Percentiles rank a stretch among this genome's conserved stretches.
phyloP scores from a whole-genome alignment of 64 coral and sea anemone genomes.

The Pocillopora verrucosa region DNA sequence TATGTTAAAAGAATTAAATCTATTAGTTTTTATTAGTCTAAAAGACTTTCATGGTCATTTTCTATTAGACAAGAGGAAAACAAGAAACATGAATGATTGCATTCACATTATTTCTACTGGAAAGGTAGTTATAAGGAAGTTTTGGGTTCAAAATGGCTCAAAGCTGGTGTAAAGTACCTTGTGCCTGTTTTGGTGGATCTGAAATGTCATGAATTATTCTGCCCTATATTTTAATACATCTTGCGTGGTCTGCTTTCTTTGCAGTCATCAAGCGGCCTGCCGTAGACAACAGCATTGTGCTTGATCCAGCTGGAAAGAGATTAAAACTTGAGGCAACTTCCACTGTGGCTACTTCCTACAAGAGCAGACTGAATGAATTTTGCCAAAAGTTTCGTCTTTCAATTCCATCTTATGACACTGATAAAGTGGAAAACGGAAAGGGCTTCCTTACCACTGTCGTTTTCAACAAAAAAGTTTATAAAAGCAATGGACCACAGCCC shows the following conservation, averaged over 20 bases:
- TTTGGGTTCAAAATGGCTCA: too few relatives aligned
- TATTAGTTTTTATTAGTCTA: too few relatives aligned
- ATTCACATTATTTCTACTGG: too few relatives aligned
- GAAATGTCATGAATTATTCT: too few relatives aligned
- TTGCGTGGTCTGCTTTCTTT: not conserved
- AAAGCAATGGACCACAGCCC: conserved; percentile 51
- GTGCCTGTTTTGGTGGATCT: too few relatives aligned
- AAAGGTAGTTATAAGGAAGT: too few relatives aligned
- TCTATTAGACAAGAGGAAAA: too few relatives aligned
- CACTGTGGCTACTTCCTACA: conserved; percentile 51
- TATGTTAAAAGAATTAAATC: too few relatives aligned
- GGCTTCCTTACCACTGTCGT: conserved; percentile 80
- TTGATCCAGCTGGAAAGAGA: conserved; percentile 37
- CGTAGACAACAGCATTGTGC: conserved; percentile 17
- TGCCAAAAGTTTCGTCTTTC: conserved; percentile 85
- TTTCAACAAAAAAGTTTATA: conserved; percentile 90
- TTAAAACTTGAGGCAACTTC: conserved; percentile 22
- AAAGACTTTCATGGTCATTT: too few relatives aligned
- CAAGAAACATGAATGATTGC: too few relatives aligned
- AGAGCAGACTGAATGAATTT: conserved; percentile 91
- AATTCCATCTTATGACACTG: conserved; percentile 73
- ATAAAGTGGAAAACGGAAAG: conserved; percentile 23
- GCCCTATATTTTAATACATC: too few relatives aligned
- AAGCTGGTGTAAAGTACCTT: too few relatives aligned
- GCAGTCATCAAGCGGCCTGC: conserved; percentile 25